Conservation (phyloP, 1,140 invertebrate species). For the Muscidifurax raptorellus region DNA sequence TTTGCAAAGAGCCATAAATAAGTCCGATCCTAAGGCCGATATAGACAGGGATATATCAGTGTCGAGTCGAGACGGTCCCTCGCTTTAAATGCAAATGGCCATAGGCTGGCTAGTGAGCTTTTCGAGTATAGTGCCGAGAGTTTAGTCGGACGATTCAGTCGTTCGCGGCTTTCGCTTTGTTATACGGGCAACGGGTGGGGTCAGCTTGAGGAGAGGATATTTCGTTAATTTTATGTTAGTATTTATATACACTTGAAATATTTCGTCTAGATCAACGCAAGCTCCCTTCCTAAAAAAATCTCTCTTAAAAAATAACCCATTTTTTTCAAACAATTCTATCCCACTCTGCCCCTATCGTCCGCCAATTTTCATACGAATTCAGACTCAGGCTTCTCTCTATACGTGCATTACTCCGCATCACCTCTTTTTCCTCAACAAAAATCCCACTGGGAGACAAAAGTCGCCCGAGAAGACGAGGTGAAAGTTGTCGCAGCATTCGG, state of each 20-base stretch:
- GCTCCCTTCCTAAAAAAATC: too few species aligned
- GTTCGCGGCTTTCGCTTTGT: too few species aligned
- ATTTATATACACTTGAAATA: too few species aligned
- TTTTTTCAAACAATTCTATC: too few species aligned
- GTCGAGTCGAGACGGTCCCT: conserved; percentile 53
- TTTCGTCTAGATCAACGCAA: too few species aligned
- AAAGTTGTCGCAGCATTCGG: neutral
- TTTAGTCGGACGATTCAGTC: too few species aligned
- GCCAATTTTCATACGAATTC: too few species aligned
- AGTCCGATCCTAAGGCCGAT: conserved; percentile 63
- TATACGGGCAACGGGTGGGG: too few species aligned
- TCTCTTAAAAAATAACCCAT: too few species aligned
- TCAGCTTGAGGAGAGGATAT: too few species aligned
- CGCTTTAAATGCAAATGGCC: conserved; percentile 73
- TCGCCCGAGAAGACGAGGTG: neutral
- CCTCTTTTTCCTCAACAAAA: neutral
- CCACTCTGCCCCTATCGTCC: too few species aligned
- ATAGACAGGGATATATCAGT: conserved; percentile 69
- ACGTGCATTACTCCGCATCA: neutral
- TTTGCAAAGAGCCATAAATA: conserved; percentile 64
- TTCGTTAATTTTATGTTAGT: too few species aligned
- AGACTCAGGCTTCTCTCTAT: neutral
- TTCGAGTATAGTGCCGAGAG: neutral
- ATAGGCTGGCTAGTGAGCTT: neutral
- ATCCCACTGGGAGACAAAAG: neutral